Percentiles rank a stretch among this genome's conserved stretches.
Conservation (phyloP, 2,888 invertebrate genomes). For the Pedicia rivosa region DNA sequence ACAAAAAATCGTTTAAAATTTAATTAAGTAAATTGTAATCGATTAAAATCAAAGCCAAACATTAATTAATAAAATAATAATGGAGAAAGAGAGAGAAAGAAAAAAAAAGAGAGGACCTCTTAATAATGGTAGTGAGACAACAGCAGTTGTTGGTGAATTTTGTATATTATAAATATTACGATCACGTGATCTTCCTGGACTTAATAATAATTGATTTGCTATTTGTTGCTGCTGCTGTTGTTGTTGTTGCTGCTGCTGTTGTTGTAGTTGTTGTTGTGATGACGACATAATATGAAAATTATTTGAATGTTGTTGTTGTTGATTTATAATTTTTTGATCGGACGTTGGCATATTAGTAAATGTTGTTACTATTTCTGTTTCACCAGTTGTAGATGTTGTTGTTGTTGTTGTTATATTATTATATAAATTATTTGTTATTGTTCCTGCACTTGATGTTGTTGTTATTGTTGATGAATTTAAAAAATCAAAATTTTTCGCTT, state of each 20-base stretch:
- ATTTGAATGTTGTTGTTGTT: slow-evolving; percentile 1
- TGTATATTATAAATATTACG: slow-evolving; percentile 29
- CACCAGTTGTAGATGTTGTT: background rate
- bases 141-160: slow-evolving; percentile 20
- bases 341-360: slow-evolving; percentile 11
- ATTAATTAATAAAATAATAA: too few species aligned
- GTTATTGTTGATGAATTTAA: slow-evolving; percentile 8
- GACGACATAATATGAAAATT: slow-evolving; percentile 24
- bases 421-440: slow-evolving; percentile 8
- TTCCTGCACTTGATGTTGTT: slow-evolving; percentile 6
- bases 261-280: slow-evolving; percentile 12
- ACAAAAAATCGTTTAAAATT: background rate
- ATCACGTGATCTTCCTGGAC: slow-evolving; percentile 29
- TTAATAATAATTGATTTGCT: slow-evolving; percentile 22
- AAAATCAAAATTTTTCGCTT: slow-evolving; percentile 28
- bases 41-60: too few species aligned
- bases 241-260: slow-evolving; percentile 9
- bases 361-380: too few species aligned
- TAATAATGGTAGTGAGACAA: slow-evolving; percentile 26
- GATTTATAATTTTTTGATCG: background rate
- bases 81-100: slow-evolving; percentile 4
- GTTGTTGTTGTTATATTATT: too few species aligned
- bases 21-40: too few species aligned
- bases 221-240: slow-evolving; percentile 10
- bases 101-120: slow-evolving; percentile 22